These are phyloP conservation scores for Listrodromus nycthemerus DNA, from an alignment of 2,888 invertebrate genomes.

Conservation along the genomic window DNA sequence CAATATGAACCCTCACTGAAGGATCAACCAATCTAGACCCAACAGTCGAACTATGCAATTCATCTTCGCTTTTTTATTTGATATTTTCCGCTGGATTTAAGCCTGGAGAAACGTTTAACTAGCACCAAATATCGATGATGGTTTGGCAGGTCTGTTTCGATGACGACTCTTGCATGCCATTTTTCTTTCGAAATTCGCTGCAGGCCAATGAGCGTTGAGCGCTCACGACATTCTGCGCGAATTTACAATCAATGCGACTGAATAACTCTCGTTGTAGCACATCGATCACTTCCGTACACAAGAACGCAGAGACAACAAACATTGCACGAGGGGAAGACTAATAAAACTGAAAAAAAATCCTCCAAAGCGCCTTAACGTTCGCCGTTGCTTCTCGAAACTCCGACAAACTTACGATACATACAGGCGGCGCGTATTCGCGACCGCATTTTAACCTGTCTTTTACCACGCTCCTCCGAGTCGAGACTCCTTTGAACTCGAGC, in stretches of 20 bases:
- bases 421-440: constrained; percentile 40
- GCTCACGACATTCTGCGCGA: neutral
- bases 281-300: neutral
- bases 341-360: constrained; percentile 8
- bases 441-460: constrained; percentile 30
- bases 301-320: neutral
- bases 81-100: neutral
- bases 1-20: neutral
- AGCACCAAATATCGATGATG: neutral
- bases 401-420: constrained; percentile 26
- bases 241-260: neutral
- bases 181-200: neutral
- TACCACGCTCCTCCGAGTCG: constrained; percentile 7
- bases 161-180: neutral
- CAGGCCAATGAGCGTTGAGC: too few relatives aligned
- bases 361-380: neutral
- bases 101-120: neutral
- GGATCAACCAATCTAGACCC: neutral
- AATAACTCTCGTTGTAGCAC: neutral
- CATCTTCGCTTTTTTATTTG: neutral
- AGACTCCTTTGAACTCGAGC: constrained; percentile 50
- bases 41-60: neutral
- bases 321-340: neutral
- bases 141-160: neutral
- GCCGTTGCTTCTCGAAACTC: neutral